Conservation (phyloP, 2,888 invertebrate genomes). For the Lepidonotus clava region DNA sequence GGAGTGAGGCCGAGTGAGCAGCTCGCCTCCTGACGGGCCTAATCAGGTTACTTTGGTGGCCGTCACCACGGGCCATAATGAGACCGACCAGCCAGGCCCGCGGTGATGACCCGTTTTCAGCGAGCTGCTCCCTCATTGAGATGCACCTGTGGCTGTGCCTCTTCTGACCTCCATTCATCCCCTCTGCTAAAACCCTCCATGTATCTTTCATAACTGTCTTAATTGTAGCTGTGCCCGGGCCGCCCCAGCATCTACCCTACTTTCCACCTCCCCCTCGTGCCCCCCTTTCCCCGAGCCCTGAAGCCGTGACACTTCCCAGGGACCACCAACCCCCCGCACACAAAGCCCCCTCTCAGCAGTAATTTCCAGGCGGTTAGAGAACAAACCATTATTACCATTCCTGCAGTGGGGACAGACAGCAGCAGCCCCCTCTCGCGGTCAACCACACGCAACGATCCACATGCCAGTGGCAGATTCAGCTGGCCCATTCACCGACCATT, state of each 20-base stretch:
- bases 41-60: slow-evolving; percentile 44
- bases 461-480: slow-evolving; percentile 45
- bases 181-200: not conserved
- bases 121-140: slow-evolving; percentile 40
- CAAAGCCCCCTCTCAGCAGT: slow-evolving; percentile 2
- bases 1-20: not conserved
- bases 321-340: not conserved
- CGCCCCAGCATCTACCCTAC: not conserved
- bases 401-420: not conserved
- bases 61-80: slow-evolving; percentile 45
- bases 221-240: slow-evolving; percentile 42
- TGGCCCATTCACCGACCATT: slow-evolving; percentile 43
- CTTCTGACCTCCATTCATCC: slow-evolving; percentile 38
- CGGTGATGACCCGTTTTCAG: not conserved
- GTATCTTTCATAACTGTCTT: slow-evolving; percentile 48
- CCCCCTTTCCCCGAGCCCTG: not conserved
- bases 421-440: not conserved
- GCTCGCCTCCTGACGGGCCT: not conserved
- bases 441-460: slow-evolving; percentile 11
- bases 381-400: slow-evolving; percentile 32
- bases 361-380: slow-evolving; percentile 17
- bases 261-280: not conserved
- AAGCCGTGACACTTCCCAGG: slow-evolving; percentile 17
- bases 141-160: slow-evolving; percentile 44
- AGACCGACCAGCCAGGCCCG: not conserved